Base-by-base conservation (phyloP, 2,797 vertebrate species). In the Pseudopleuronectes americanus region DNA sequence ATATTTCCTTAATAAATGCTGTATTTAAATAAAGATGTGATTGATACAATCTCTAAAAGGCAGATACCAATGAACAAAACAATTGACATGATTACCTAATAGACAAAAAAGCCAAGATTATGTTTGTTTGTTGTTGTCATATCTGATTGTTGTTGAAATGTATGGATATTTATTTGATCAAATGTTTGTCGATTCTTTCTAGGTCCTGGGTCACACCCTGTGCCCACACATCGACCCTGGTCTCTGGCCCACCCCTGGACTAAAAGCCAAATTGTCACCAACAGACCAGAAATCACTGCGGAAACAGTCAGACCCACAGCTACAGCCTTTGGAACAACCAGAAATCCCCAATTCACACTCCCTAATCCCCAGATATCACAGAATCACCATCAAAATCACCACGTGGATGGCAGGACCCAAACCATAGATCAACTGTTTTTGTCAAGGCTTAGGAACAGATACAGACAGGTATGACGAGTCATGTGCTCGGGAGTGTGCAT, bases 361-460 rank as follows among this genome's bases (percentile, higher is more conserved):
- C 49, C 76, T 43, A 63, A 61, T 62, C 45, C 26, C 1, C 49
- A 83, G 5, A n/a, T 52, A 12, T 64, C 75, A 47, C 64, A 74
- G 48, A 57, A 71, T 53, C 45, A 56, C 48, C 70, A 70, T 59
- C 77, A 78, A 23, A 76, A 76, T 60, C 83, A 65, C 47, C 71
- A 81, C 8, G 38, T 74, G 28, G 82, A 88, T 51, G 43, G 57
- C 64, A 86, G 71, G 64, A 82, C 72, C 23, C 84, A 88, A 76
- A 76, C 85, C 58, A 92, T 85, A 74, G 92, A 95, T 80, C 87
- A 92, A 6, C 68, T 92, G 21, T 84, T 94, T 67, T 74, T 94
- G 3, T 87, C 82, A 17, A 93, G 85, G 73, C 89, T 95, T 66
- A 90, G 93, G 80, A 94, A 94, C 87, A 90, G 91, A 92, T 95